A percentile compares a stretch with the other conserved stretches of the same genome.
Conservation (phyloP, 2,888 invertebrate species). For the Drosophila trichaetosa region DNA sequence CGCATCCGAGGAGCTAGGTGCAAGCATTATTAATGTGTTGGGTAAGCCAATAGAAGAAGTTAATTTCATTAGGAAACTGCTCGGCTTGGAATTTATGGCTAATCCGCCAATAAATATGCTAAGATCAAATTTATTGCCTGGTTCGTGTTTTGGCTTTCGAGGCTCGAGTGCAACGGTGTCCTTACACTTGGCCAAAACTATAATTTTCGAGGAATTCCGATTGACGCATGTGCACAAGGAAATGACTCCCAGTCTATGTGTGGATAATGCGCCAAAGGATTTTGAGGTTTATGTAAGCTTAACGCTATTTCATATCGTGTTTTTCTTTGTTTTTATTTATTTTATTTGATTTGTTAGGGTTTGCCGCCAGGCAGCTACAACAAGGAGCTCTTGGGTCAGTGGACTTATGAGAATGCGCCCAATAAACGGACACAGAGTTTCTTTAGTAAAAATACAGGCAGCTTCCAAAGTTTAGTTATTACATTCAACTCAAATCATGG, state of each 20-base stretch:
- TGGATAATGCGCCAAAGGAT: conserved; percentile 74
- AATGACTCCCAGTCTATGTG: conserved; percentile 63
- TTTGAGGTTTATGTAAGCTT: conserved; percentile 71
- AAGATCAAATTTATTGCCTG: conserved; percentile 60
- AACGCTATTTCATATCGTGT: not conserved
- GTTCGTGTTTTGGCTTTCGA: conserved; percentile 74
- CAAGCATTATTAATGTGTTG: conserved; percentile 53
- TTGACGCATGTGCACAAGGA: conserved; percentile 70
- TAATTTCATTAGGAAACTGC: conserved; percentile 50
- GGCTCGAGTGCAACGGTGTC: conserved; percentile 60
- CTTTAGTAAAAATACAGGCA: conserved; percentile 16
- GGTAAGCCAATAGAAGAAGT: conserved; percentile 63
- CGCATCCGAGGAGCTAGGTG: conserved; percentile 76
- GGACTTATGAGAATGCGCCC: conserved; percentile 57
- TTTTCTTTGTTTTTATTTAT: not conserved
- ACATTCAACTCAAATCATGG: conserved; percentile 74
- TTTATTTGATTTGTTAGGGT: conserved; percentile 48
- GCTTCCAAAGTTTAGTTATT: conserved; percentile 54
- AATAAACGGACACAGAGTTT: conserved; percentile 56
- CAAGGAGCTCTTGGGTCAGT: conserved; percentile 56
- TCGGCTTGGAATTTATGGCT: conserved; percentile 69
- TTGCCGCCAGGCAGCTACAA: conserved; percentile 4
- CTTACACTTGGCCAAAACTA: conserved; percentile 60
- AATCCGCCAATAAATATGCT: conserved; percentile 78
- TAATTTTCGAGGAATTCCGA: conserved; percentile 64